These are phyloP conservation scores for Decapterus maruadsi DNA, from an alignment of 2,797 vertebrate genomes.

Conservation along the genomic window DNA sequence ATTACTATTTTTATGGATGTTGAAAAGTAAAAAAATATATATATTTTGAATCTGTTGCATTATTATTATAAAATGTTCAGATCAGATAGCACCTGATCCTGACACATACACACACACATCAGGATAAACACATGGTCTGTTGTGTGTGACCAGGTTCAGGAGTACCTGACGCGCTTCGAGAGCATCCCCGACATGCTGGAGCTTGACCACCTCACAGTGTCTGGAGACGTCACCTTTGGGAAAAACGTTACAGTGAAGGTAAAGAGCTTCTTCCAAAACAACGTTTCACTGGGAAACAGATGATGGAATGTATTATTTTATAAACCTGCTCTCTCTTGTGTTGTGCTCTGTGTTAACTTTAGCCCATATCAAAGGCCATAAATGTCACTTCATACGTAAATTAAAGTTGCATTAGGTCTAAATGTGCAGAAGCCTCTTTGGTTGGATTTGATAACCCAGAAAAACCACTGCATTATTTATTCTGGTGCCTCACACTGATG, in stretches of 20 bases:
- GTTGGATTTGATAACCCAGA: background rate
- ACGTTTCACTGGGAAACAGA: background rate
- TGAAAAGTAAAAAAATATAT: too few relatives aligned
- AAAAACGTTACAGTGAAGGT: conserved; percentile 98
- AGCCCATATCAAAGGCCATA: background rate
- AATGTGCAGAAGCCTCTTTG: background rate
- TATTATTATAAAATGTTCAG: too few relatives aligned
- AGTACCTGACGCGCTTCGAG: conserved; percentile 95
- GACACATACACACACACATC: background rate
- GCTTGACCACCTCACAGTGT: conserved; percentile 98
- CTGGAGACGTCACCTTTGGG: conserved; percentile 98
- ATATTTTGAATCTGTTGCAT: too few relatives aligned
- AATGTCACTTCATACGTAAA: background rate
- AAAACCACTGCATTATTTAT: background rate
- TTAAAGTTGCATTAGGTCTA: background rate
- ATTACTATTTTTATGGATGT: too few relatives aligned
- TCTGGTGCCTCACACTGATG: background rate
- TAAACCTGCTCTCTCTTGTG: background rate
- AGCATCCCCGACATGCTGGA: conserved; percentile 99
- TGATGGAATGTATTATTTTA: background rate
- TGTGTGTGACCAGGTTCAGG: conserved; percentile 89
- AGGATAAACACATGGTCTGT: background rate
- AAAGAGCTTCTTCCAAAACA: accelerated
- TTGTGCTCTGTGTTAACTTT: background rate
- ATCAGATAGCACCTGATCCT: background rate